Conservation (phyloP, 92 coral and sea anemone species). For the Palythoa heliodiscus region DNA sequence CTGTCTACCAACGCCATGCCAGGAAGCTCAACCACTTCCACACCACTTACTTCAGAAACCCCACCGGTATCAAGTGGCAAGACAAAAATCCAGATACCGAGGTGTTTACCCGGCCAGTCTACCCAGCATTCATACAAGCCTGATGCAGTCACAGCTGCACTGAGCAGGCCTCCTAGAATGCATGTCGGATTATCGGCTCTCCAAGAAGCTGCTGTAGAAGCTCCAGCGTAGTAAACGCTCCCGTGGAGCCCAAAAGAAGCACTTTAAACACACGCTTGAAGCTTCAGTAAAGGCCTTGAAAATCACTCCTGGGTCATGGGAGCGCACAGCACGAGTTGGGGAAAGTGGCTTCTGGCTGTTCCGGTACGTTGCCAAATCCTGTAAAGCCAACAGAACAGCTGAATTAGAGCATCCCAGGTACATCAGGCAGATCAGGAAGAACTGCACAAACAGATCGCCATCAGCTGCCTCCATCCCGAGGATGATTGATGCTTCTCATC, state of each 20-base stretch:
- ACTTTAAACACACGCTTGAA: not conserved
- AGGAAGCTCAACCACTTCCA: conserved; percentile 47
- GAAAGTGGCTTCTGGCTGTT: not conserved
- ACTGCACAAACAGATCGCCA: no score
- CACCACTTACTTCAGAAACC: conserved; percentile 31
- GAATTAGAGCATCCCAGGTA: no score
- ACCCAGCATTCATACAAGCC: conserved; percentile 56
- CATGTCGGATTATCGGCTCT: conserved; percentile 46
- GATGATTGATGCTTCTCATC: no score
- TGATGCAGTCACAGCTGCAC: conserved; percentile 56
- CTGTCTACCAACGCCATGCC: conserved; percentile 6
- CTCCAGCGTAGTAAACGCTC: conserved; percentile 6
- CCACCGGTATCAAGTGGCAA: conserved; percentile 42
- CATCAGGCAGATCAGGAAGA: no score
- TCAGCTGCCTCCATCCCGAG: no score
- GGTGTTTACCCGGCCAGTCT: conserved; percentile 39
- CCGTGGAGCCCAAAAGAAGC: not conserved
- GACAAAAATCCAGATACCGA: conserved; percentile 56
- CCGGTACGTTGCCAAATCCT: not conserved
- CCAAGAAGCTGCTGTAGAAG: conserved; percentile 3
- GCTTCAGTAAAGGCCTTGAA: not conserved
- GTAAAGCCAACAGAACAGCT: not conserved
- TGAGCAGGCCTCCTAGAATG: conserved; percentile 50
- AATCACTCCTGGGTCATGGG: not conserved
- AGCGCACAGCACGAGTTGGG: not conserved